A percentile compares a stretch with the other conserved stretches of the same genome.
Evolutionary conservation across 92 coral and sea anemone genomes (phyloP).

Genomic region (Bergia puertoricense): DNA sequence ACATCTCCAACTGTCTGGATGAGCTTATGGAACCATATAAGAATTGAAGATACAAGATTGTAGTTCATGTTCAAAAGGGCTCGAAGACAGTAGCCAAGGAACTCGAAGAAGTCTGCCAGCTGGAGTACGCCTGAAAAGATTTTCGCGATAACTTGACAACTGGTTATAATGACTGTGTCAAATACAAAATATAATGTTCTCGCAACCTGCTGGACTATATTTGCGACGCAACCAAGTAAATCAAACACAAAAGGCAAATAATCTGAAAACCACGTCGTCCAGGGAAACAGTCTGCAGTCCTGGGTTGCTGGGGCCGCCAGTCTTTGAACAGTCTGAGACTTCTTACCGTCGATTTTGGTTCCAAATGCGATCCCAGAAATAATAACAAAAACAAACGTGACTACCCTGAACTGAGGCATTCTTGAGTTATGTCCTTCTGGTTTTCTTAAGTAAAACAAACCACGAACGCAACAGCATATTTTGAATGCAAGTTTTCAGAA

Average conservation of each 20-base stretch:
- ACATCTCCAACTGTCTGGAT: constrained; percentile 34
- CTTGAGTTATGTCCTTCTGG: background rate
- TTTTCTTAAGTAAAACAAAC: background rate
- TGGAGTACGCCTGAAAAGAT: constrained; percentile 63
- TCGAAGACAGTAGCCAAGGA: constrained; percentile 75
- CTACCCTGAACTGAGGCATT: background rate
- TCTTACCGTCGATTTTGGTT: constrained; percentile 7
- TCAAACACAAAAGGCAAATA: constrained; percentile 61
- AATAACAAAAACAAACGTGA: background rate
- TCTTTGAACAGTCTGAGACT: background rate
- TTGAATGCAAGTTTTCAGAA: background rate
- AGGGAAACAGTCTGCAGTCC: constrained; percentile 63
- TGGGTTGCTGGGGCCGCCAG: background rate
- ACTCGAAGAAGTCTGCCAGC: constrained; percentile 75
- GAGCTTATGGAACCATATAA: constrained; percentile 43
- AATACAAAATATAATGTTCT: constrained; percentile 57
- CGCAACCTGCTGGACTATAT: constrained; percentile 58
- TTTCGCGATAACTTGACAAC: constrained; percentile 52
- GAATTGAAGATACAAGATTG: constrained; percentile 72
- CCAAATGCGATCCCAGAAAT: background rate
- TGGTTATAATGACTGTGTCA: constrained; percentile 61
- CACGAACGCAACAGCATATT: background rate
- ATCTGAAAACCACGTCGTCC: constrained; percentile 45
- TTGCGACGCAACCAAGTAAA: constrained; percentile 46
- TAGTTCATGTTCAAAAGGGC: constrained; percentile 80